Evolutionary conservation across 1,140 invertebrate genomes (phyloP), one percentile per base, ranked within the genome.

Genomic region (Drosophila sturtevanti): DNA sequence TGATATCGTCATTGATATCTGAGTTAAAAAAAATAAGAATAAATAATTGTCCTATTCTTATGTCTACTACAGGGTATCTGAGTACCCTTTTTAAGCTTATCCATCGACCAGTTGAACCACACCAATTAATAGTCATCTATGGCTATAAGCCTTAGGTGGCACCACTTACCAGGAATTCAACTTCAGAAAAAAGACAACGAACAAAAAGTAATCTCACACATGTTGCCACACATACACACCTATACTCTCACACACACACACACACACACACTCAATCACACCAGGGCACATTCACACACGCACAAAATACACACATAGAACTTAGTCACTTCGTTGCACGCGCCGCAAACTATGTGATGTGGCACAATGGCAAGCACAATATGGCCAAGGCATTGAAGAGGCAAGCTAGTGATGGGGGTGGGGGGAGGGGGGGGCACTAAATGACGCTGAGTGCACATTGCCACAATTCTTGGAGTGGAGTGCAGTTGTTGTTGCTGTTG

Each of bases 361-460:
- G 63, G 69, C 79, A 77, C 77, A 80, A 73, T 73, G 61, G 38
- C 37, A 31, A 48, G 41, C 63, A 74, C 78, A 76, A 51, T 63
- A 75, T 72, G 64, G 37, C 41, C 18, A 11, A 48, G 41, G 41
- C 16, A 11, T 7, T 3, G 1, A 16, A 14, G n/a, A 16, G 41
- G 41, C 41, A 44, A n/a, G 41, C 6, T 18, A 7, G 14, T 44
- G 16, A 5, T 16, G 14, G 14, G 14, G 10, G 37, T 27, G 52
- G 52, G 56, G 12, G 48, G 51, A 62, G 38, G 51, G 65, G 73
- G 78, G 31, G 16, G 54, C 79, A 68, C 75, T 82, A 82, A 82
- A 84, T 84, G 80, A 84, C 77, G 75, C 76, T 84, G 80, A 82
- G 79, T 82, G 75, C 80, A 82, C 80, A 82, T 79, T 82, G 75